Evolutionary conservation across 2,797 vertebrate species (phyloP).

Genomic region (Scleropages formosus): DNA sequence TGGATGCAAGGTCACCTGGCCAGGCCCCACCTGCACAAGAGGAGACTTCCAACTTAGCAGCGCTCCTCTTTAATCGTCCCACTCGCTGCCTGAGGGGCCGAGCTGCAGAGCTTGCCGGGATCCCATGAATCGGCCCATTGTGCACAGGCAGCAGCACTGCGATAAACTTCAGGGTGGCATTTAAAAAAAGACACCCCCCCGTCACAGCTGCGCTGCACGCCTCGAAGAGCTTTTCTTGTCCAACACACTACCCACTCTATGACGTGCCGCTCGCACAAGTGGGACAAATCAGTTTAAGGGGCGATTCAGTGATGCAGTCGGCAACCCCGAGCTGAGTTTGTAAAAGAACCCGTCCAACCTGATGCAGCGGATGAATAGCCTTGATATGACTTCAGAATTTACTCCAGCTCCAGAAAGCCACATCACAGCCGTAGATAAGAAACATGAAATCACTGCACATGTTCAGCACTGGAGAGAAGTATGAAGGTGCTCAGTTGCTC

Average conservation of each 20-base stretch:
- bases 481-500: no score
- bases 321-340: neutral
- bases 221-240: conserved; percentile 36
- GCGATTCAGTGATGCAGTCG: conserved; percentile 6
- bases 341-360: neutral
- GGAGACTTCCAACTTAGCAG: no score
- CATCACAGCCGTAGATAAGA: neutral
- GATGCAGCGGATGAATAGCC: no score
- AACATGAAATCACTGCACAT: conserved; percentile 30
- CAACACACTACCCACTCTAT: neutral
- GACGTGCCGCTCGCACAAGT: neutral
- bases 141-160: neutral
- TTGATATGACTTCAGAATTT: no score
- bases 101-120: neutral
- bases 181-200: conserved; percentile 17
- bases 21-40: no score
- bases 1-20: no score
- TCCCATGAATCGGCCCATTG: neutral
- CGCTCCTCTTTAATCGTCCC: no score
- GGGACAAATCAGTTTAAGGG: conserved; percentile 42
- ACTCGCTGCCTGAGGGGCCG: no score
- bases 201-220: conserved; percentile 42
- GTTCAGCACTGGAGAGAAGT: conserved; percentile 37
- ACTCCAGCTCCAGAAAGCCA: no score
- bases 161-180: neutral